Conservation (phyloP, 2,888 invertebrate species). For the Microplitis manilae region DNA sequence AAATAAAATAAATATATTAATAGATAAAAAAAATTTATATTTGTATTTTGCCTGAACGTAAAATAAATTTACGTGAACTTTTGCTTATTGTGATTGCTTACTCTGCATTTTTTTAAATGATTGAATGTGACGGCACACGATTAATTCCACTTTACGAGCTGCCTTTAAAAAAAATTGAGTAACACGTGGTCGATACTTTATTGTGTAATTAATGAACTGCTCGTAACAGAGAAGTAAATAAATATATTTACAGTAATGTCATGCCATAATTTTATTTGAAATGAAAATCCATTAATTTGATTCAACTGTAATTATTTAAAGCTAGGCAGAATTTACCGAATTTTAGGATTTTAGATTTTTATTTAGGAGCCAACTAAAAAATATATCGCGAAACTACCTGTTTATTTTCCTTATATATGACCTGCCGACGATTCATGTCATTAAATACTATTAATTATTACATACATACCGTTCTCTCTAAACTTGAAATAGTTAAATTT, state of each 20-base stretch:
- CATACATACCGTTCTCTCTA: too few species aligned
- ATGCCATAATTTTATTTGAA: slow-evolving; percentile 29
- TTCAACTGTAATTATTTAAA: too few species aligned
- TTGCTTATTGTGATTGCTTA: slow-evolving; percentile 6
- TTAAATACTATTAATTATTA: too few species aligned
- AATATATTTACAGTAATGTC: slow-evolving; percentile 33
- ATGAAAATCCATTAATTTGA: background rate
- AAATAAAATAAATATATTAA: background rate
- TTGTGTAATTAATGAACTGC: background rate
- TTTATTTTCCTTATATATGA: too few species aligned
- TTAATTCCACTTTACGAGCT: slow-evolving; percentile 29
- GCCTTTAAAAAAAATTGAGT: background rate
- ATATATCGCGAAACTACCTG: too few species aligned
- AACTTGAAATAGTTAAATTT: too few species aligned
- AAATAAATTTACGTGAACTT: background rate
- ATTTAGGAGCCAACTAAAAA: too few species aligned
- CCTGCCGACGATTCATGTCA: too few species aligned
- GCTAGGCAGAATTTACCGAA: too few species aligned
- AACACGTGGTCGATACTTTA: background rate
- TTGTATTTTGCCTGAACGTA: background rate
- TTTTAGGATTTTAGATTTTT: too few species aligned
- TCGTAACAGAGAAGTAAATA: slow-evolving; percentile 1
- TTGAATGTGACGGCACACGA: background rate
- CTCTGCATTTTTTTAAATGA: background rate
- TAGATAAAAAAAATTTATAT: background rate